Evolutionary conservation across 2,113 vertebrate species (phyloP).

Genomic region (Felis catus): F.catus_Fca126_mat1.0 CM031412.1:148697001-148697500

Average conservation of each 20-base stretch:
- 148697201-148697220: neutral
- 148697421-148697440: slow-evolving; percentile 27
- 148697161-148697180: neutral
- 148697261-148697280: neutral
- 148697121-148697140: neutral
- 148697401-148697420: neutral
- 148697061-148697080: neutral
- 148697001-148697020: neutral
- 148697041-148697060: neutral
- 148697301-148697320: neutral
- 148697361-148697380: neutral
- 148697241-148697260: neutral
- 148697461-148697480: slow-evolving; percentile 72
- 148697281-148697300: neutral
- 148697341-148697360: neutral
- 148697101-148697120: neutral
- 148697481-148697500: slow-evolving; percentile 54
- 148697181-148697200: neutral
- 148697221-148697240: neutral
- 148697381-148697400: slow-evolving; percentile 33
- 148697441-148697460: slow-evolving; percentile 44
- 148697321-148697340: neutral
- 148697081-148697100: neutral
- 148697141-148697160: neutral
- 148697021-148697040: neutral